These are phyloP conservation scores for Camptogramma bilineatum DNA, from an alignment of 2,888 invertebrate species.

Conservation along the genomic window DNA sequence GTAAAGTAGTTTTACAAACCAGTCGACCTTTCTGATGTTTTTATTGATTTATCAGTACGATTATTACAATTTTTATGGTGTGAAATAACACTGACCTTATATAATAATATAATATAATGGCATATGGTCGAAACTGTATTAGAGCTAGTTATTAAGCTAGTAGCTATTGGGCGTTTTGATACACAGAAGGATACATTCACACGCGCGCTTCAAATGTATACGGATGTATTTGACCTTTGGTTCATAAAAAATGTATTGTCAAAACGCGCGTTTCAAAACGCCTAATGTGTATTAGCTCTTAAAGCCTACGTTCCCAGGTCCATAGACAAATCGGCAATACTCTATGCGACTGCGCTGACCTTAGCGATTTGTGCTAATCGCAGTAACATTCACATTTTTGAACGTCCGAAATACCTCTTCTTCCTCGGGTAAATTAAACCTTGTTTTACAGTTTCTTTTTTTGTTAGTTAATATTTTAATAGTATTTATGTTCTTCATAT, in stretches of 20 bases:
- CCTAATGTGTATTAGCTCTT: too few species aligned
- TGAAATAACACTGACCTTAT: background rate
- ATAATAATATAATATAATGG: too few species aligned
- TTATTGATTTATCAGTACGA: slow-evolving; percentile 3
- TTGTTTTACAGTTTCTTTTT: background rate
- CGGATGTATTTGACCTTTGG: too few species aligned
- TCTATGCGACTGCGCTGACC: background rate
- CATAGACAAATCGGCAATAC: background rate
- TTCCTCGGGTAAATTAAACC: background rate
- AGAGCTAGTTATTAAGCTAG: too few species aligned
- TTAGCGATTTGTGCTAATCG: background rate
- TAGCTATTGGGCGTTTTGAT: too few species aligned
- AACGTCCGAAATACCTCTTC: background rate
- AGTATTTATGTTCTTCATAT: background rate
- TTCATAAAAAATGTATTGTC: too few species aligned
- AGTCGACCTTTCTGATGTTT: slow-evolving; percentile 22
- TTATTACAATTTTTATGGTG: background rate
- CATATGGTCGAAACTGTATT: too few species aligned
- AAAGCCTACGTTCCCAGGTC: background rate
- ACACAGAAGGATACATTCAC: too few species aligned
- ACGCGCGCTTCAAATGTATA: too few species aligned
- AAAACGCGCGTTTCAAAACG: too few species aligned
- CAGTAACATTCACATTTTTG: background rate
- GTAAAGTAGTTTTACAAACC: slow-evolving; percentile 12
- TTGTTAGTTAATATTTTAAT: background rate